These are phyloP conservation scores for Drosophila nigricruria DNA, from an alignment of 2,888 invertebrate species.

Conservation along the genomic window DNA sequence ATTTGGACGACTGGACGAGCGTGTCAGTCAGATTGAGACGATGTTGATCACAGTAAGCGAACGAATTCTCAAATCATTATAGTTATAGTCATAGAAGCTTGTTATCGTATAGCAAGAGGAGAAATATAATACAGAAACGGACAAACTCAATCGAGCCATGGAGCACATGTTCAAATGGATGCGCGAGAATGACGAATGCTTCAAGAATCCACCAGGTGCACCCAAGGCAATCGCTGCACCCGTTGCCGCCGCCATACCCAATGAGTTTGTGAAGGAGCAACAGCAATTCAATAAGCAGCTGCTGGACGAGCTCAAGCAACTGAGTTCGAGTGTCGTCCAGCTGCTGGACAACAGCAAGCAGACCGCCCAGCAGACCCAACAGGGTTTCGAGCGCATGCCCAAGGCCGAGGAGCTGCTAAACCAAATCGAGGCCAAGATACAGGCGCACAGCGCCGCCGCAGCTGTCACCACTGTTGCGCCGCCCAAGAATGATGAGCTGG, in stretches of 20 bases:
- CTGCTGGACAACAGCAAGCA: constrained; percentile 73
- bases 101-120: constrained; percentile 82
- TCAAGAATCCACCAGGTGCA: constrained; percentile 80
- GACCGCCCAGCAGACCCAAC: constrained; percentile 78
- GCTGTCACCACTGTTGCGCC: constrained; percentile 72
- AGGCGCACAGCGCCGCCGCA: constrained; percentile 72
- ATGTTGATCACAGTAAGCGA: constrained; percentile 89
- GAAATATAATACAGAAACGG: constrained; percentile 83
- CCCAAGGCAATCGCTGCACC: constrained; percentile 27
- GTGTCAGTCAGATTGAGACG: constrained; percentile 91
- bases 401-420: constrained; percentile 78
- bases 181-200: constrained; percentile 83
- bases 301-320: constrained; percentile 72
- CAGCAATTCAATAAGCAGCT: constrained; percentile 77
- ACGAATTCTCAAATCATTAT: neutral
- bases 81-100: neutral
- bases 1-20: constrained; percentile 90
- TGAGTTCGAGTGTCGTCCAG: constrained; percentile 73
- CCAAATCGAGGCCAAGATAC: constrained; percentile 82
- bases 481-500: constrained; percentile 84
- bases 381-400: constrained; percentile 74
- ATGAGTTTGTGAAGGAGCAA: constrained; percentile 73
- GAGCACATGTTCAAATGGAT: constrained; percentile 85
- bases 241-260: constrained; percentile 40
- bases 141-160: constrained; percentile 82